A percentile compares a stretch with the other conserved stretches of the same genome.
phyloP scores from a whole-genome alignment of 2,888 invertebrate species.

The Nomada ruficornis region DNA sequence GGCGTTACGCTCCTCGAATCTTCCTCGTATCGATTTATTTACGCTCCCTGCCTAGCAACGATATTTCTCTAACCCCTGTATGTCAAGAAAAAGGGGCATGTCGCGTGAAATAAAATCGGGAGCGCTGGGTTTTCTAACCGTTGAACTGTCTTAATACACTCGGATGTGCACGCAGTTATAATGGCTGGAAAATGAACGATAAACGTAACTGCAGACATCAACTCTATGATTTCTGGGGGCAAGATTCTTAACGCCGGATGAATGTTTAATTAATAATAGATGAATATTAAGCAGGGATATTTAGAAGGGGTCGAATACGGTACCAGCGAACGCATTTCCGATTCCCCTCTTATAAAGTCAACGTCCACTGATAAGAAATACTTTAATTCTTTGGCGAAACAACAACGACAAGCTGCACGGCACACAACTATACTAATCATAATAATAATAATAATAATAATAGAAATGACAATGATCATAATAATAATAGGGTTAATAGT shows the following conservation, averaged over 20 bases:
- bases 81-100: not conserved
- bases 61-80: too few species aligned
- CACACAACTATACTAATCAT: not conserved
- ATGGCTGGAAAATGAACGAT: not conserved
- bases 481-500: too few species aligned
- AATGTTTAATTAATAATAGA: not conserved
- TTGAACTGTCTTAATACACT: not conserved
- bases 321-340: too few species aligned
- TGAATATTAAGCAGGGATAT: not conserved
- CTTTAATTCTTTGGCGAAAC: not conserved
- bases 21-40: not conserved
- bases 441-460: too few species aligned
- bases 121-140: not conserved
- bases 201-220: not conserved
- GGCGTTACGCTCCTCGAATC: not conserved
- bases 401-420: slow-evolving; percentile 15
- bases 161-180: not conserved
- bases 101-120: not conserved
- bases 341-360: not conserved
- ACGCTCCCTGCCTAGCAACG: not conserved
- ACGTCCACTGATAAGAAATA: slow-evolving; percentile 2
- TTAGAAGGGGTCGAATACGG: not conserved
- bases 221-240: not conserved
- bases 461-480: too few species aligned
- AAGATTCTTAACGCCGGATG: not conserved